These are phyloP conservation scores for Drosophila barbarae DNA, from an alignment of 2,888 invertebrate species.

Conservation along the genomic window DNA sequence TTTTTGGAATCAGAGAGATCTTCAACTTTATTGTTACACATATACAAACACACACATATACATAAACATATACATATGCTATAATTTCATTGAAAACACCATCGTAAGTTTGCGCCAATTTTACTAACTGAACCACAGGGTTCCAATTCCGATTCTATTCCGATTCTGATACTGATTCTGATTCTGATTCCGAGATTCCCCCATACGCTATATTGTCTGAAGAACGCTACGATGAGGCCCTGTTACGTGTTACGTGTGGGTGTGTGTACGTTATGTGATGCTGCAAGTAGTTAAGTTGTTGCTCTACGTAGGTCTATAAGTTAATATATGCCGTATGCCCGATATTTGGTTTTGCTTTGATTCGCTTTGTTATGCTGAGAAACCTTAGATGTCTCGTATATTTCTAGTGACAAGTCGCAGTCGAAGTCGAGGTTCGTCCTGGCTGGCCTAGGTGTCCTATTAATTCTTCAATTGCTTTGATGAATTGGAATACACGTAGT, in stretches of 20 bases:
- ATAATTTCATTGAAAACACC: constrained; percentile 29
- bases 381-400: constrained; percentile 73
- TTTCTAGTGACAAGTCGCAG: constrained; percentile 48
- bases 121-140: constrained; percentile 19
- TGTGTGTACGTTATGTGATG: constrained; percentile 39
- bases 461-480: constrained; percentile 69
- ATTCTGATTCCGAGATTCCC: neutral
- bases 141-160: constrained; percentile 21
- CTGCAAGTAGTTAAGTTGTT: constrained; percentile 45
- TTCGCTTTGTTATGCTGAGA: constrained; percentile 54
- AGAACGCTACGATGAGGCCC: constrained; percentile 40
- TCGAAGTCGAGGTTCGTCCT: constrained; percentile 21
- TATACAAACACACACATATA: constrained; percentile 67
- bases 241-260: constrained; percentile 13
- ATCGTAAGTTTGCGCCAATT: constrained; percentile 44
- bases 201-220: constrained; percentile 52
- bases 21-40: constrained; percentile 75
- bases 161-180: neutral
- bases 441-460: constrained; percentile 36
- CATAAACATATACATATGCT: constrained; percentile 40
- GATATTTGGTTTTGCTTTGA: constrained; percentile 34
- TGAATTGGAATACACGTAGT: constrained; percentile 72
- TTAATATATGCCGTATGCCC: constrained; percentile 21
- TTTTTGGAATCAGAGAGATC: constrained; percentile 41
- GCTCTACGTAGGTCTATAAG: constrained; percentile 44